Evolutionary conservation across 2,113 vertebrate species (phyloP), one percentile per base, ranked within the genome.

Genomic region (Neogale vison): DNA sequence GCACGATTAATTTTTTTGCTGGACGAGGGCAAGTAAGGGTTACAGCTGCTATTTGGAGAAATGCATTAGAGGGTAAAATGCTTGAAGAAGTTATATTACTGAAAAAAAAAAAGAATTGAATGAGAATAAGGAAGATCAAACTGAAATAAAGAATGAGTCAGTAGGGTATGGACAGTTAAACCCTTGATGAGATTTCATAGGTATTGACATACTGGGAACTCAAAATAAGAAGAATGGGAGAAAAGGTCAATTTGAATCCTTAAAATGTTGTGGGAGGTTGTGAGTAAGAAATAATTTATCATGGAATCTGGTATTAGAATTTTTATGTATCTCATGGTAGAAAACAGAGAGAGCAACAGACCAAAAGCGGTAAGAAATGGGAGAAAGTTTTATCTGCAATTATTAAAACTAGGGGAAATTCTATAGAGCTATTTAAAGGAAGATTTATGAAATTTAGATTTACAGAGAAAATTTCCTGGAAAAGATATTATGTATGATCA

Each of bases 131-230:
- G 26, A 90, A 89, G 63, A 91, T 86, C 55, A 94, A 83, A 74
- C 11, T 76, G 72, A 89, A 92, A 87, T 96, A 83, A 97, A 89
- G 36, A 85, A 59, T 61, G 50, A 83, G 55, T 88, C 92, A 76
- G 77, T 50, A 57, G 61, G 55, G 20, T 88, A 74, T 15, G 80
- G 57, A 47, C 57, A 26, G 14, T 85, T 79, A 91, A 93, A 59
- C 21, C 36, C 77, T 91, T 80, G 93, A 86, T 88, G 90, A 93
- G 47, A 97, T 90, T 92, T 72, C 80, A 71, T 45, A 81, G 67
- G 42, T 74, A 77, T 36, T 91, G 77, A 86, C 77, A 72, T 24
- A 36, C 81, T 72, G 72, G 11, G 59, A 76, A 89, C 47, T 39
- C 52, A 34, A 82, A 93, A 95, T 92, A 85, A 88, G 59, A 88